Percentiles rank a stretch among this genome's conserved stretches.
Evolutionary conservation across 2,888 invertebrate species (phyloP).

Genomic region (Epirrhoe alternata): DNA sequence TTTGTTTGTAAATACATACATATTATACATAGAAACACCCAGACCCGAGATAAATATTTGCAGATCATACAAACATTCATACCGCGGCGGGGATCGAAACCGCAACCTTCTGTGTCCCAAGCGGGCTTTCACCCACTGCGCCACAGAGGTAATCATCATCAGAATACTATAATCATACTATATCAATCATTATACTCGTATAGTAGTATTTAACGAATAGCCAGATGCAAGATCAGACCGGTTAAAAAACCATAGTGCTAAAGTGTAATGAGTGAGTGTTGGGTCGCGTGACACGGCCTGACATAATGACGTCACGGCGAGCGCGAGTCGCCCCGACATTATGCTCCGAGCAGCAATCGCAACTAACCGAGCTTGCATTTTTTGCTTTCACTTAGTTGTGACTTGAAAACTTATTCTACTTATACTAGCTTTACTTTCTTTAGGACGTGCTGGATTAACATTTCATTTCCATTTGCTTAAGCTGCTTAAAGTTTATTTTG

Average conservation of each 20-base stretch:
- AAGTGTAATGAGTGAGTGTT: constrained; percentile 5
- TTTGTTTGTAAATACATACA: too few relatives aligned
- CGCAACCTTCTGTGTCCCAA: too few relatives aligned
- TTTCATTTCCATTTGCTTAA: constrained; percentile 1
- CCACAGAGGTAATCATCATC: too few relatives aligned
- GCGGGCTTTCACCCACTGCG: too few relatives aligned
- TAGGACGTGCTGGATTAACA: constrained; percentile 5
- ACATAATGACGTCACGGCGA: constrained; percentile 11
- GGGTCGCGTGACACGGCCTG: constrained; percentile 12
- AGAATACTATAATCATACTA: too few relatives aligned
- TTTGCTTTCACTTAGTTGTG: constrained; percentile 8
- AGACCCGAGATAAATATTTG: too few relatives aligned
- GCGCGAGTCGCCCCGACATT: constrained; percentile 8
- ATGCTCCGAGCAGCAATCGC: constrained; percentile 3
- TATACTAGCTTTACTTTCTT: constrained; percentile 5
- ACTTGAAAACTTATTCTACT: constrained; percentile 6
- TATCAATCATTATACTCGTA: too few relatives aligned
- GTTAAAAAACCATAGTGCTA: neutral
- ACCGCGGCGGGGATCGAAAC: too few relatives aligned
- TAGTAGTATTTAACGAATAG: neutral
- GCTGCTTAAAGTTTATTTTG: constrained; percentile 3
- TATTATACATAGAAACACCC: too few relatives aligned
- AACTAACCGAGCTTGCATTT: constrained; percentile 10
- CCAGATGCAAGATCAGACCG: neutral
- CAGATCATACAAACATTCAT: too few relatives aligned